Conservation (phyloP, 2,113 vertebrate species). For the Smithornis capensis region DNA sequence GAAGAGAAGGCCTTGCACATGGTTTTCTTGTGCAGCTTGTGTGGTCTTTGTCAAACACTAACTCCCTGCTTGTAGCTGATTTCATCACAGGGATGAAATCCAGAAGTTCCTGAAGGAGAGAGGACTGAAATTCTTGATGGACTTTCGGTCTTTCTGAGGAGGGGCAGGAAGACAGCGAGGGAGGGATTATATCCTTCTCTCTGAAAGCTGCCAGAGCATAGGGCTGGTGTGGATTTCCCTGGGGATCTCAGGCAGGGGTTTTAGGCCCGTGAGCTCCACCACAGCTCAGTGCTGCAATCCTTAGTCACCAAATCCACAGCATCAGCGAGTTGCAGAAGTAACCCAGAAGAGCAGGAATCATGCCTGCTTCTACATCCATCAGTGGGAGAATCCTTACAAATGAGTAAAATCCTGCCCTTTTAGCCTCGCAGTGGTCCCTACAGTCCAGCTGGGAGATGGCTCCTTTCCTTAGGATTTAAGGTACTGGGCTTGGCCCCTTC, state of each 20-base stretch:
- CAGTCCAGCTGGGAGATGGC: background rate
- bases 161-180: background rate
- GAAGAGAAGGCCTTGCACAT: background rate
- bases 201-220: background rate
- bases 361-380: background rate
- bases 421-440: background rate
- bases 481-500: background rate
- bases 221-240: background rate
- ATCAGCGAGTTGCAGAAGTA: background rate
- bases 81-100: slow-evolving; percentile 62
- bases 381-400: background rate
- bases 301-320: background rate
- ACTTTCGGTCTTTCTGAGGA: slow-evolving; percentile 10
- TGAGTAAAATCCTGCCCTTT: background rate
- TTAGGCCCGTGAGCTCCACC: background rate
- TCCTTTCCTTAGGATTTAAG: background rate
- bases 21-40: background rate
- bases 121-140: background rate
- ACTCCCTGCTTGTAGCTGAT: slow-evolving; percentile 19
- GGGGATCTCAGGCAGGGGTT: background rate
- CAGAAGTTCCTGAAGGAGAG: slow-evolving; percentile 19
- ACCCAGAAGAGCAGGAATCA: background rate
- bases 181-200: background rate
- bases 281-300: background rate
- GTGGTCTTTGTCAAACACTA: slow-evolving; percentile 66